Base-by-base conservation (phyloP, 2,113 vertebrate genomes). In the Phrynosoma blainvillii region DNA sequence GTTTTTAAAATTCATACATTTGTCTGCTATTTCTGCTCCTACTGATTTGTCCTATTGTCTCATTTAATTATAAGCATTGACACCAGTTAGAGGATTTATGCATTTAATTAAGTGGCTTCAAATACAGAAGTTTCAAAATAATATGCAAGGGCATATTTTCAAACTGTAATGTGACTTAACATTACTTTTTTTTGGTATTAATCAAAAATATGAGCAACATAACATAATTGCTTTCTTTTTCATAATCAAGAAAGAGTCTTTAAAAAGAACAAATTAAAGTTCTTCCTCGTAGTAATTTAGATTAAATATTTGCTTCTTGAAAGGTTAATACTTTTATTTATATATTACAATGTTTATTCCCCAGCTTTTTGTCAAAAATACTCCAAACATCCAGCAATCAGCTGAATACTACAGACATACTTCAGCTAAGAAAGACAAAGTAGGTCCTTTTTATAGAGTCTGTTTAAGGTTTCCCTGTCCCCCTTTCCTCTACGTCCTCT, bases 61-160 rank as follows among this genome's bases (percentile, higher is more conserved):
- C 87, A 90, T 89, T 90, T 90, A 90, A 88, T 84, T 82, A 90
- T 21, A 83, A 93, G 88, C 89, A 89, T 74, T 88, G 84, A 87
- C 47, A 47, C 87, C 65, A 93, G 79, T 89, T 89, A 89, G 16
- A 90, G 40, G 47, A 87, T 23, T 75, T 86, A 32, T 92, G 76
- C 70, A 70, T 89, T 91, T 89, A 90, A 86, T 91, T 93, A 75
- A 88, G 66, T 87, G 47, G 25, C 2, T 23, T 86, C 88, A 23
- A 84, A 85, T 89, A 87, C 25, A 79, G 42, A 78, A 47, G 62
- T 68, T 88, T 82, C 14, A 65, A 87, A 88, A 90, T 77, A 83
- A 77, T 83, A 77, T 25, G 62, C 7, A 23, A 79, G 90, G 56
- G 13, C 79, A 79, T 65, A 80, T 84, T 80, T 89, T 84, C 76